Conservation (phyloP, 2,113 vertebrate genomes). For the Smithornis capensis region DNA sequence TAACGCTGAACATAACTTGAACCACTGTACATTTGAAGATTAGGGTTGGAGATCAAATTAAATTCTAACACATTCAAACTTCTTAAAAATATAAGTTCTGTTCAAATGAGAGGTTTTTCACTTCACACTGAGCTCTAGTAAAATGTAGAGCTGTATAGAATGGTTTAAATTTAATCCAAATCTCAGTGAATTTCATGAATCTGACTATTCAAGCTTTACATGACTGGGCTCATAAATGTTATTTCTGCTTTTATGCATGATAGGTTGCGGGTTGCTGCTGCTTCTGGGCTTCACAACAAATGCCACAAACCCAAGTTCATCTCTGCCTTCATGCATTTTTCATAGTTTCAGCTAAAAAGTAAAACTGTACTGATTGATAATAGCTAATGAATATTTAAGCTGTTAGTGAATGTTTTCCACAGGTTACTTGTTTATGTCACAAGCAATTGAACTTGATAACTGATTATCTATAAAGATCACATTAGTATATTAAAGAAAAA, state of each 20-base stretch:
- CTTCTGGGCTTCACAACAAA: slow-evolving; percentile 11
- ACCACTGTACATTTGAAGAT: slow-evolving; percentile 13
- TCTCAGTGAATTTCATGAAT: slow-evolving; percentile 72
- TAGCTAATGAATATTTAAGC: slow-evolving; percentile 40
- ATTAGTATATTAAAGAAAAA: background rate
- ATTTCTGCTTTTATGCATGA: slow-evolving; percentile 63
- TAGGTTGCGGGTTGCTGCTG: background rate
- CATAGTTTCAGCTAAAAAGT: slow-evolving; percentile 35
- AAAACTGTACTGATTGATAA: slow-evolving; percentile 62
- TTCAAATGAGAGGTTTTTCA: slow-evolving; percentile 48
- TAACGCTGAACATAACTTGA: slow-evolving; percentile 29
- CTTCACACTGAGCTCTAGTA: slow-evolving; percentile 62
- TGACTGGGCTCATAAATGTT: slow-evolving; percentile 57
- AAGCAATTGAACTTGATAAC: slow-evolving; percentile 3
- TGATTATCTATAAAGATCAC: slow-evolving; percentile 19
- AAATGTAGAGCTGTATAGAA: slow-evolving; percentile 63
- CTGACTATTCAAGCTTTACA: slow-evolving; percentile 68
- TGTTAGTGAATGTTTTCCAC: background rate
- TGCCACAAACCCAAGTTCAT: background rate
- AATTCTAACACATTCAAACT: slow-evolving; percentile 50
- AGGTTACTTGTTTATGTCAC: background rate
- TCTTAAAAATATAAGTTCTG: slow-evolving; percentile 56
- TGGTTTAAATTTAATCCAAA: slow-evolving; percentile 74
- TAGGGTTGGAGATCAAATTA: slow-evolving; percentile 58
- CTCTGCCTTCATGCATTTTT: slow-evolving; percentile 44